Evolutionary conservation across 2,888 invertebrate species (phyloP), one percentile per base, ranked within the genome.

Genomic region (Drepana falcataria): DNA sequence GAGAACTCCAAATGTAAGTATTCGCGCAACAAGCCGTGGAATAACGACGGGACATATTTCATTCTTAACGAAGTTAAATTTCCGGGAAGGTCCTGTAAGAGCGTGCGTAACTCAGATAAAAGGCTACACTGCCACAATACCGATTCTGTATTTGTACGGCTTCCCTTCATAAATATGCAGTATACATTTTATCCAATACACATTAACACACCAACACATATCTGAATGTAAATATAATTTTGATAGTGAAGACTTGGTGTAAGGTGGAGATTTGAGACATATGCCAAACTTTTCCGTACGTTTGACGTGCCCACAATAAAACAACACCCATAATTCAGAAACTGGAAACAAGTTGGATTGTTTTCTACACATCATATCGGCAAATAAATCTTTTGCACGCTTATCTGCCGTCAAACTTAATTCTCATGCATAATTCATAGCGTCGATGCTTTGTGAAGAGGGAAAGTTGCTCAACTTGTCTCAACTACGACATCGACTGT

Each of bases 31-130:
- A 88, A 88, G 85, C 87, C 87, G 83, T 83, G 83, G 85, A 83
- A 83, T 88, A 88, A 88, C 89, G 89, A 82, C 80, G 83, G 83
- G 83, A 80, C 87, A 89, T 90, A 89, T 89, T 89, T 90, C 89
- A 89, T 88, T 87, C 89, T 89, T 90, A 89, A 89, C 88, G 87
- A 90, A 89, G 87, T 89, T 87, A 89, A 89, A 89, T 90, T 90
- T 90, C 87, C 89, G 86, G 85, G 79, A 79, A 79, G 83, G 82
- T 79, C 81, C 85, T 83, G 80, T 81, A 81, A 81, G 83, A 84
- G 87, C 85, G 87, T 88, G 88, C 87, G 89, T 88, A 85, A 79
- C 83, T 80, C 82, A 83, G 88, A 90, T 89, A 89, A 88, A 87
- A 86, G 85, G 83, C 81, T 83, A 79, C 79, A 73, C 71, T 59